phyloP scores from a whole-genome alignment of 2,888 invertebrate genomes.

The Leptinotarsa peninsularis region DNA sequence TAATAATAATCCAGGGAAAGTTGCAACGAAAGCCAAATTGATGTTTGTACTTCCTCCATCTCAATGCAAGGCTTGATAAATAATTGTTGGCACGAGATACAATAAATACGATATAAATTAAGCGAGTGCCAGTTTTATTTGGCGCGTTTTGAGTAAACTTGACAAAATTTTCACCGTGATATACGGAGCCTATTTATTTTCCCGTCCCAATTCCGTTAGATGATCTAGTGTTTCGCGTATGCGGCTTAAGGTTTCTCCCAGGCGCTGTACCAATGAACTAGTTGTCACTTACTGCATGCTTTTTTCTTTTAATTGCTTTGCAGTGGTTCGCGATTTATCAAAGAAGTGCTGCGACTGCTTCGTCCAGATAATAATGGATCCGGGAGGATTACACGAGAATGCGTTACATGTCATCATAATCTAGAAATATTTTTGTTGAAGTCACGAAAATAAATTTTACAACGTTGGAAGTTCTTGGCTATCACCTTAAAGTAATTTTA shows the following conservation, averaged over 20 bases:
- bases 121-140: conserved; percentile 26
- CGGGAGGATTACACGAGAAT: too few relatives aligned
- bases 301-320: not conserved
- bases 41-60: conserved; percentile 2
- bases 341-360: not conserved
- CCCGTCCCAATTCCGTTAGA: conserved; percentile 18
- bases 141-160: conserved; percentile 29
- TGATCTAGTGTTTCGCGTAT: conserved; percentile 2
- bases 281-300: not conserved
- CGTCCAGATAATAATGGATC: not conserved
- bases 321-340: not conserved
- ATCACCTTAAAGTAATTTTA: too few relatives aligned
- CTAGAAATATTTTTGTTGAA: too few relatives aligned
- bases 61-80: conserved; percentile 23
- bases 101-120: conserved; percentile 31
- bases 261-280: not conserved
- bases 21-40: conserved; percentile 6
- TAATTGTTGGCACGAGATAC: conserved; percentile 29
- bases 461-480: too few relatives aligned
- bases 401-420: too few relatives aligned
- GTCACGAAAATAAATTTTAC: too few relatives aligned
- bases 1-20: conserved; percentile 4
- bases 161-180: conserved; percentile 22
- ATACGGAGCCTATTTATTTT: conserved; percentile 21
- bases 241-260: conserved; percentile 6